These are phyloP conservation scores for Mylabris phalerata DNA, from an alignment of 1,140 invertebrate genomes.

Conservation along the genomic window DNA sequence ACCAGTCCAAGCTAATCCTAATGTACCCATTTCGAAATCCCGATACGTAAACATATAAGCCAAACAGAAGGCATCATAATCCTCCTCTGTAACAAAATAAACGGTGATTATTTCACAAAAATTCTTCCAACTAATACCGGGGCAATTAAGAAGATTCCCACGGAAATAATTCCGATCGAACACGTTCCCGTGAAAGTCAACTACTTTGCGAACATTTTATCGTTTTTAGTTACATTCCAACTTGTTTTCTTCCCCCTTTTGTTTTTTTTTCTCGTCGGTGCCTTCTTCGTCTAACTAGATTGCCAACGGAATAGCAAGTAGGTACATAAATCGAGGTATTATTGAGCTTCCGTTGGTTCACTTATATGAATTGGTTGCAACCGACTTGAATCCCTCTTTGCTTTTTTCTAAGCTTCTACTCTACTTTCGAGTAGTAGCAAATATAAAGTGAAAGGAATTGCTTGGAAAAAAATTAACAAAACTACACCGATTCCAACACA, in stretches of 20 bases:
- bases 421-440: too few species aligned
- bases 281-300: neutral
- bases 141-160: too few species aligned
- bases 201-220: neutral
- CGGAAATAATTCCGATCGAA: too few species aligned
- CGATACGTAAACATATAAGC: constrained; percentile 99
- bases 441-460: too few species aligned
- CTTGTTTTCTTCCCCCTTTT: neutral
- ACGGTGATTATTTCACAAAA: neutral
- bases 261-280: constrained; percentile 4
- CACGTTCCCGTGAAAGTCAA: too few species aligned
- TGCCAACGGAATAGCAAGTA: constrained; percentile 19
- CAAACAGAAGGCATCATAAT: constrained; percentile 96
- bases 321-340: constrained; percentile 20
- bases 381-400: neutral
- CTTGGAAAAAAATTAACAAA: too few species aligned
- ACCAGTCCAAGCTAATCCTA: constrained; percentile 96
- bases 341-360: constrained; percentile 9
- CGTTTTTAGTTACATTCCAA: neutral
- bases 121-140: too few species aligned
- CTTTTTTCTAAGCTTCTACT: too few species aligned
- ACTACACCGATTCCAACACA: too few species aligned
- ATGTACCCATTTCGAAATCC: constrained; percentile 97
- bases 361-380: constrained; percentile 16
- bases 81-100: constrained; percentile 66